Base-by-base conservation (phyloP, 2,113 vertebrate genomes). In the Chamaea fasciata region DNA sequence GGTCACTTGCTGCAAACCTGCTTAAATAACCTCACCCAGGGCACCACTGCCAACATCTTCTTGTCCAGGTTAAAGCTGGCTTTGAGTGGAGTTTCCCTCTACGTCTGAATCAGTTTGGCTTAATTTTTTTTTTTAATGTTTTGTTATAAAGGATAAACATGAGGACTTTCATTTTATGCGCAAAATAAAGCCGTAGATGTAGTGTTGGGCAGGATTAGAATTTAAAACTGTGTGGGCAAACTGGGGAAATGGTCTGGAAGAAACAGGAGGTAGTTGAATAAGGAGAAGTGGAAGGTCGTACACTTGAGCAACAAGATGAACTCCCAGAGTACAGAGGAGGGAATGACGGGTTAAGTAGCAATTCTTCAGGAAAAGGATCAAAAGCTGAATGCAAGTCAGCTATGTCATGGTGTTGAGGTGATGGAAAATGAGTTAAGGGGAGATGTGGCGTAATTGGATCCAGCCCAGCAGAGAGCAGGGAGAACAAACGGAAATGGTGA, bases 391-490 rank as follows among this genome's bases (percentile, higher is more conserved):
- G 27, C 5, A 3, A 95, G 90, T 92, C 71, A 55, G 52, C 73
- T 81, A 81, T 92, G 83, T 83, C 91, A 71, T 16, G 47, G 76
- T 63, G 83, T 87, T 87, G 94, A 97, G 89, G 95, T 93, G 95
- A 87, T 89, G 83, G 94, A 95, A 94, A 95, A 70, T 59, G 77
- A 69, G 70, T 57, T 75, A 78, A 81, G 68, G 73, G 57, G 87
- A 86, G 73, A 92, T 49, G 60, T 68, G 73, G 83, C 3, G 30
- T 96, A 96, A 96, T 96, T 96, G 68, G 91, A 97, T 97, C 83
- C 92, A 97, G 89, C 83, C 76, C 83, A 87, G 86, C 12, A 9
- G 71, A 95, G 47, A 87, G 70, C 85, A 85, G 57, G 41, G 87
- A 65, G 83, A 94, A 64, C 0, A 12, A 90, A n/a, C 17, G 7